phyloP scores from a whole-genome alignment of 2,888 invertebrate species.

The Artemia sinica region DNA sequence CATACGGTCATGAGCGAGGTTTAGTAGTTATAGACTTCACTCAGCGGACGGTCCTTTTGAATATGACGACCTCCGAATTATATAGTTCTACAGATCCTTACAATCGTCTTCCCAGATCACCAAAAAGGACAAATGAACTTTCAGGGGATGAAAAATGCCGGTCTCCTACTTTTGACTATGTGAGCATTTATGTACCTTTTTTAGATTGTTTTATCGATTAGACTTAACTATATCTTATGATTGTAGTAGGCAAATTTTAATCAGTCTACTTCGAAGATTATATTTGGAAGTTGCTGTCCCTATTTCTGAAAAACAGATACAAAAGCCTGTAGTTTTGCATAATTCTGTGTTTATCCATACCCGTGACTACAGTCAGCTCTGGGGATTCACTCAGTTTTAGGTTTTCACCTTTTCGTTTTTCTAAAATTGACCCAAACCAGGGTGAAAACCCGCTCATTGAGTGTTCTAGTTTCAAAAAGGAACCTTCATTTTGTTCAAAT shows the following conservation, averaged over 20 bases:
- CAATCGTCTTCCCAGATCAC: constrained; percentile 58
- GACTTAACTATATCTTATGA: background rate
- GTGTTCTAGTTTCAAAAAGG: too few relatives aligned
- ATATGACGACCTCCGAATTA: constrained; percentile 73
- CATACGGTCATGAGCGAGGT: constrained; percentile 91
- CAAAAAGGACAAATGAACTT: constrained; percentile 36
- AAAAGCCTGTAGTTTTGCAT: too few relatives aligned
- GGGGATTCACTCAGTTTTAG: too few relatives aligned
- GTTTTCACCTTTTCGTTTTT: too few relatives aligned
- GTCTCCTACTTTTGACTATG: constrained; percentile 73
- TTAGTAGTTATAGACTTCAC: constrained; percentile 84
- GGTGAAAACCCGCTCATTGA: too few relatives aligned
- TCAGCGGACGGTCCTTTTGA: constrained; percentile 71
- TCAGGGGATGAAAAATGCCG: constrained; percentile 47
- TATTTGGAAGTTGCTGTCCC: too few relatives aligned
- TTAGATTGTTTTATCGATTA: background rate
- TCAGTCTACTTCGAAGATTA: constrained; percentile 9
- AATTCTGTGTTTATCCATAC: too few relatives aligned
- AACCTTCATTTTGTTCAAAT: too few relatives aligned
- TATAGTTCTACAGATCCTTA: constrained; percentile 77
- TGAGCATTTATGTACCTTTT: constrained; percentile 30
- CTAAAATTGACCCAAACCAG: too few relatives aligned
- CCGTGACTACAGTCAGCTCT: too few relatives aligned
- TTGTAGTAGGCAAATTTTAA: too few relatives aligned
- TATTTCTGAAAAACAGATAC: too few relatives aligned